Conservation (phyloP, 2,113 vertebrate species). For the Pituophis catenifer region DNA sequence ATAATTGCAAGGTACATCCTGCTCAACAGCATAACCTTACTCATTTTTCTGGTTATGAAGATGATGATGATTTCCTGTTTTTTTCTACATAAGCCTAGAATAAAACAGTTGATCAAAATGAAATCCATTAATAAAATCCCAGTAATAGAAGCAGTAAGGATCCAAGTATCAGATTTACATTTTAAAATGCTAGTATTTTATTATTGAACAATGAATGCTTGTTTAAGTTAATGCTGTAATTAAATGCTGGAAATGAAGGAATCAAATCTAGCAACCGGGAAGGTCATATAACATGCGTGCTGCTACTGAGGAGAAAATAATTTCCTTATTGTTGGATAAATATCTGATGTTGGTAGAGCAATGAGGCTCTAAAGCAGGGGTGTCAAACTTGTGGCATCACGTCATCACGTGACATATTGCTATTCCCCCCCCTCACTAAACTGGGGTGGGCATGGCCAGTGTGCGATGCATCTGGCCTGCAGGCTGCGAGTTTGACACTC, state of each 20-base stretch:
- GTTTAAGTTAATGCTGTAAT: not conserved
- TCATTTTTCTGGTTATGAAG: not conserved
- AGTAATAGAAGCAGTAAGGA: not conserved
- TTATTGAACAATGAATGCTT: not conserved
- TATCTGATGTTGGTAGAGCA: not conserved
- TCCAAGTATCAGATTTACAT: not conserved
- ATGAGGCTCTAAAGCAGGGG: too few relatives aligned
- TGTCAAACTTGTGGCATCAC: too few relatives aligned
- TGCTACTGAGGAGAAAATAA: not conserved
- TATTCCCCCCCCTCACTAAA: too few relatives aligned
- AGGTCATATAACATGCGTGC: not conserved
- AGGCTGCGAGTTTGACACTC: too few relatives aligned
- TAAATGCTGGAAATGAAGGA: not conserved
- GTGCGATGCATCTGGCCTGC: too few relatives aligned
- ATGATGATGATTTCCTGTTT: not conserved
- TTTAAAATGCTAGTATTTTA: not conserved
- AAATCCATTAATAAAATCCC: not conserved
- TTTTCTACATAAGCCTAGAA: not conserved
- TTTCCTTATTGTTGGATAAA: not conserved
- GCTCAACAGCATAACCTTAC: not conserved
- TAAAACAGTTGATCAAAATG: not conserved
- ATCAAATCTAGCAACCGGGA: not conserved
- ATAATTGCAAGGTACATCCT: not conserved
- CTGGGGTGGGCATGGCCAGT: too few relatives aligned
- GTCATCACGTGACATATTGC: not conserved